Base-by-base conservation (phyloP, 2,797 vertebrate genomes). In the Siniperca undulata region DNA sequence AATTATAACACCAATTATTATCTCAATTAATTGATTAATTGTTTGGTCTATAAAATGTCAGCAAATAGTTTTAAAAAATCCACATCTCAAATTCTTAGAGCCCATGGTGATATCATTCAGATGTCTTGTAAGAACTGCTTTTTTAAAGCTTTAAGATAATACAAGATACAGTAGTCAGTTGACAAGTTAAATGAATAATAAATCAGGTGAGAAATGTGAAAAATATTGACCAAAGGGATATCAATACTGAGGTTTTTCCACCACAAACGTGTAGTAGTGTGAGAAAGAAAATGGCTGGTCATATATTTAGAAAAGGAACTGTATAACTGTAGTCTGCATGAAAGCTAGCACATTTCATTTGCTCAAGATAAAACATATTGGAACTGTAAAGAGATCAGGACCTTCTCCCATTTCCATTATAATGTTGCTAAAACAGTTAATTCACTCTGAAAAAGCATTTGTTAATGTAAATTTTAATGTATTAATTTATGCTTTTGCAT, bases 331-430 rank as follows among this genome's bases (percentile, higher is more conserved):
- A 36, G 2, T 52, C 3, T 16, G 10, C 7, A 42, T 59, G 38
- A 76, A 64, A 53, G 36, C 36, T 40, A 22, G 7, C 17, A 19
- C 48, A 36, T 83, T 52, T 68, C 8, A 66, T 82, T 71, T 70
- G 30, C 14, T 50, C 20, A 40, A 62, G 70, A 76, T 70, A 44
- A 80, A 77, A 56, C 48, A 62, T 48, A 19, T 34, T 62, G 24
- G 36, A 84, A 65, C 16, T 76, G 17, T 24, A 30, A 80, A 85
- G 85, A 78, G 71, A 71, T 81, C 60, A 59, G 3, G 59, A 65
- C 65, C 61, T 55, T 78, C 61, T 70, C 70, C 75, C 48, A 74
- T 78, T 84, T 84, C 30, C 70, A 85, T 78, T 77, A 74, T 7
- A 7, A 60, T 71, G 30, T 50, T 65, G 22, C 56, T 48, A 67